Evolutionary conservation across 2,888 invertebrate species (phyloP).

Genomic region (Eupithecia exiguata): DNA sequence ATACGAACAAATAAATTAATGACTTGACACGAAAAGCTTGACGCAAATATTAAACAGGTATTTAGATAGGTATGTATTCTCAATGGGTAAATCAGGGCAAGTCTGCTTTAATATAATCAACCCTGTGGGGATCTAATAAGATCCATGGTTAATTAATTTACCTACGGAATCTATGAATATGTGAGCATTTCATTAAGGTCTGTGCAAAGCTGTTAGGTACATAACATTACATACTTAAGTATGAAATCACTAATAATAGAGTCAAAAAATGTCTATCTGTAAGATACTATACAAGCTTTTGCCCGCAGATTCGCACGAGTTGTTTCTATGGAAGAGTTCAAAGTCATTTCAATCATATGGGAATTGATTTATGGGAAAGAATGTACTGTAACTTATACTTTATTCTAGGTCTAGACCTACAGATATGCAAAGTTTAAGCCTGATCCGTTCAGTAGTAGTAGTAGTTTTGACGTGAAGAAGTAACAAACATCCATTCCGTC

Average conservation of each 20-base stretch:
- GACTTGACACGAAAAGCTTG: background rate
- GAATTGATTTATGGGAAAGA: too few species aligned
- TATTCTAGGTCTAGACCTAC: too few species aligned
- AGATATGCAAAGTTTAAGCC: too few species aligned
- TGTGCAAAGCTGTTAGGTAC: background rate
- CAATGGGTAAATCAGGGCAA: background rate
- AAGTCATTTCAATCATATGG: too few species aligned
- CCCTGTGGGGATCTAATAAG: background rate
- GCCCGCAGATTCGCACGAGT: too few species aligned
- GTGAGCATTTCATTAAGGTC: background rate
- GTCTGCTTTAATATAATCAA: background rate
- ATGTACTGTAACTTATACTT: too few species aligned
- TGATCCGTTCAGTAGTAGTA: too few species aligned
- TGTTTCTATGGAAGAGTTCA: background rate
- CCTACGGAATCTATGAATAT: conserved; percentile 1
- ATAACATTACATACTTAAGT: background rate
- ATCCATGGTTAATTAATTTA: conserved; percentile 1
- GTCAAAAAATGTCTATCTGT: background rate
- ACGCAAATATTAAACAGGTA: background rate
- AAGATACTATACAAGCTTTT: too few species aligned
- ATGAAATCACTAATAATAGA: background rate
- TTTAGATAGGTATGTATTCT: background rate
- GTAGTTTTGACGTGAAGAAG: background rate
- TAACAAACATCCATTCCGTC: too few species aligned
- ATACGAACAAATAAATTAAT: background rate